Evolutionary conservation across 2,888 invertebrate genomes (phyloP).

Genomic region (Tholera decimalis): DNA sequence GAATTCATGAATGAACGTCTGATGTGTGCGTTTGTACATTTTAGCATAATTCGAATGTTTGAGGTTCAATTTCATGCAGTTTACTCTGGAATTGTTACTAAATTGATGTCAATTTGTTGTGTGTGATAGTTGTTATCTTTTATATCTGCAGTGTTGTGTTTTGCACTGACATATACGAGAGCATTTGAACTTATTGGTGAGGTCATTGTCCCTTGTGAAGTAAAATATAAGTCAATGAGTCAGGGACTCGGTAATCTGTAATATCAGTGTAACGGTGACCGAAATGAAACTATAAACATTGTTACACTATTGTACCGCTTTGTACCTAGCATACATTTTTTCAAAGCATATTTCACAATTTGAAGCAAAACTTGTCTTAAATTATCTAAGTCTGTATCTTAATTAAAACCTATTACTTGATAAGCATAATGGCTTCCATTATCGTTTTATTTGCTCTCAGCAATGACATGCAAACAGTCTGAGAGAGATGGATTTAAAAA

Average conservation of each 20-base stretch:
- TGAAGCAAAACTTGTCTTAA: conserved; percentile 20
- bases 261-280: conserved; percentile 34
- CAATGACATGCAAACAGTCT: conserved; percentile 34
- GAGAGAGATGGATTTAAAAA: conserved; percentile 24
- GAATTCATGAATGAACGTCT: conserved; percentile 65
- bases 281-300: conserved; percentile 31
- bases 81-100: conserved; percentile 23
- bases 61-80: conserved; percentile 46
- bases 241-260: conserved; percentile 46
- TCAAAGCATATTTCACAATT: conserved; percentile 14
- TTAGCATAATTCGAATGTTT: conserved; percentile 58
- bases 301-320: neutral
- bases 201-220: conserved; percentile 56
- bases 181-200: conserved; percentile 35
- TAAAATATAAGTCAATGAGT: conserved; percentile 60
- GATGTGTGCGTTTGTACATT: conserved; percentile 46
- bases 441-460: conserved; percentile 41
- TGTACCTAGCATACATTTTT: neutral
- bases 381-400: conserved; percentile 29
- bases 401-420: conserved; percentile 50
- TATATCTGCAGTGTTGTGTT: conserved; percentile 22
- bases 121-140: conserved; percentile 29
- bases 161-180: conserved; percentile 9
- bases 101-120: conserved; percentile 31
- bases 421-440: conserved; percentile 49